phyloP scores from a whole-genome alignment of 2,797 vertebrate genomes.

The Lutjanus argentimaculatus region DNA sequence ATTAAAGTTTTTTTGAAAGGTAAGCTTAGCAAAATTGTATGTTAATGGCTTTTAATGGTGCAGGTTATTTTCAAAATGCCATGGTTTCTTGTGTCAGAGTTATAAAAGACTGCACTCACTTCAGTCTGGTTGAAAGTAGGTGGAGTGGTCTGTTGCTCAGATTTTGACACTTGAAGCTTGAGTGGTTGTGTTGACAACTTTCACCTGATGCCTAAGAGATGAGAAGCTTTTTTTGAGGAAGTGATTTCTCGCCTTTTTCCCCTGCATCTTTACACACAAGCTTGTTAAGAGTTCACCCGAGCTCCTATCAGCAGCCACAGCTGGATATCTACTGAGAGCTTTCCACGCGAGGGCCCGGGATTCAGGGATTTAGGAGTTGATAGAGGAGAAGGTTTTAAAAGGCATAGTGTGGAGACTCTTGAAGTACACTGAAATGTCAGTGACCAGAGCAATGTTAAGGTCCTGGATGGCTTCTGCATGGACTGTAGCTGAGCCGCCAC shows the following conservation, averaged over 20 bases:
- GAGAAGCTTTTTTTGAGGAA: slow-evolving; percentile 26
- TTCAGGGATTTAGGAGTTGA: slow-evolving; percentile 67
- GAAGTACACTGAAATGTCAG: slow-evolving; percentile 66
- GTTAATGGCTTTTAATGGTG: slow-evolving; percentile 23
- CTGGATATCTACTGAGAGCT: slow-evolving; percentile 60
- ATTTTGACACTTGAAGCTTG: slow-evolving; percentile 50
- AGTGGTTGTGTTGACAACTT: slow-evolving; percentile 53
- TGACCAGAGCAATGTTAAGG: slow-evolving; percentile 68
- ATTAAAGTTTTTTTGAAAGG: neutral
- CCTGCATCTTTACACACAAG: slow-evolving; percentile 59
- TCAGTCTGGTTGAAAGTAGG: slow-evolving; percentile 25
- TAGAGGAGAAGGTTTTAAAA: slow-evolving; percentile 58
- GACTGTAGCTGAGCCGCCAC: slow-evolving; percentile 55
- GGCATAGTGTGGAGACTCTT: slow-evolving; percentile 62
- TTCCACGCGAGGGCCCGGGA: slow-evolving; percentile 26
- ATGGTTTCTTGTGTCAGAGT: slow-evolving; percentile 9
- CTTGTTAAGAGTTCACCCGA: slow-evolving; percentile 66
- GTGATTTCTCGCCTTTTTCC: slow-evolving; percentile 34
- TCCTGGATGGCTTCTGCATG: slow-evolving; percentile 70
- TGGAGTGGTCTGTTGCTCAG: slow-evolving; percentile 21
- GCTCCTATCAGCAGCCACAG: slow-evolving; percentile 67
- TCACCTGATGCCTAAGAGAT: slow-evolving; percentile 37
- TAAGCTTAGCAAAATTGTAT: slow-evolving; percentile 2
- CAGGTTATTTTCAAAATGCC: slow-evolving; percentile 14
- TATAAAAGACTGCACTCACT: slow-evolving; percentile 2